A percentile compares a stretch with the other conserved stretches of the same genome.
These are phyloP conservation scores for Oncorhynchus keta DNA, from an alignment of 2,113 vertebrate genomes.

Conservation along the genomic window DNA sequence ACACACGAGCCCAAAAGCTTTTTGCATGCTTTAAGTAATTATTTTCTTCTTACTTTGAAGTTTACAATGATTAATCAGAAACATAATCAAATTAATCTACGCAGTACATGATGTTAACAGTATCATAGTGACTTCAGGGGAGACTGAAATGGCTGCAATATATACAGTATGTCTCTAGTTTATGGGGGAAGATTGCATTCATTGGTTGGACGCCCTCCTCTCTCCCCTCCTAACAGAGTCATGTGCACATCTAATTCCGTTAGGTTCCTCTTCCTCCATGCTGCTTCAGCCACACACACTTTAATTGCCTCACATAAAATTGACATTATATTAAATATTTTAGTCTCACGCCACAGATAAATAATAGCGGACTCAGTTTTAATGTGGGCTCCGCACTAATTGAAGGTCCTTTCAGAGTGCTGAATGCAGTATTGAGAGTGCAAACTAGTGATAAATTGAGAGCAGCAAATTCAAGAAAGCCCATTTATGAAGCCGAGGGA, in stretches of 20 bases:
- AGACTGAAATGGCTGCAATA: background rate
- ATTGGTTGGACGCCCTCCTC: background rate
- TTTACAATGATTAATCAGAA: background rate
- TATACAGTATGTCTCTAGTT: constrained; percentile 21
- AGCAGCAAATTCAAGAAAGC: constrained; percentile 41
- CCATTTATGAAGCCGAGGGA: constrained; percentile 35
- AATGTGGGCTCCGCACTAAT: constrained; percentile 52
- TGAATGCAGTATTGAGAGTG: constrained; percentile 59
- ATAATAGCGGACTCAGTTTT: constrained; percentile 51
- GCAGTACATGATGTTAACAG: background rate
- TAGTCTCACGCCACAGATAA: constrained; percentile 50
- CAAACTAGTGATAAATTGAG: constrained; percentile 49
- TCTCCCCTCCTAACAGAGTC: constrained; percentile 1
- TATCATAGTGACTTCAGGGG: background rate
- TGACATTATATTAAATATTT: constrained; percentile 64
- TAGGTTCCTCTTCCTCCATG: constrained; percentile 39
- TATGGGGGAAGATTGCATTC: constrained; percentile 5
- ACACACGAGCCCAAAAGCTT: too few relatives aligned
- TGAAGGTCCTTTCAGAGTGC: constrained; percentile 60
- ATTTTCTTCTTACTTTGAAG: background rate
- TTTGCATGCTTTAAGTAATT: too few relatives aligned
- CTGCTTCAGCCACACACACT: constrained; percentile 59
- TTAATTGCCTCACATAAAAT: constrained; percentile 68
- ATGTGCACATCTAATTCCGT: constrained; percentile 41
- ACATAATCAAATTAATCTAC: background rate